Evolutionary conservation across 2,797 vertebrate genomes (phyloP).

Genomic region (Cheirogaleus major): DNA sequence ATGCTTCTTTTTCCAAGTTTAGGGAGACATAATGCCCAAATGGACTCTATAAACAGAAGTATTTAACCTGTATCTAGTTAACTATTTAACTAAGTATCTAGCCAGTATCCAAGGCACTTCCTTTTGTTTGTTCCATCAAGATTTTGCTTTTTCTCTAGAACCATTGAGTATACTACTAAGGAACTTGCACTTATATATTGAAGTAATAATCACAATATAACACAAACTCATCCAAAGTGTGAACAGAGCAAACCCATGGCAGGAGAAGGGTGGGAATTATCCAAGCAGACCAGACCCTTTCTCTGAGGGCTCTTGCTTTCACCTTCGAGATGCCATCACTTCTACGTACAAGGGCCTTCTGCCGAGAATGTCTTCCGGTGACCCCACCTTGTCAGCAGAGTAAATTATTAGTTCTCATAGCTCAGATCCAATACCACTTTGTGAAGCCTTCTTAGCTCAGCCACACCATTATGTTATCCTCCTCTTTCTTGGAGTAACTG

Average conservation of each 20-base stretch:
- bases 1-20: neutral
- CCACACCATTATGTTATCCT: neutral
- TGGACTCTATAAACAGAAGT: neutral
- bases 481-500: neutral
- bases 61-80: neutral
- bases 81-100: neutral
- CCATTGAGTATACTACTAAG: neutral
- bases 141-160: conserved; percentile 20
- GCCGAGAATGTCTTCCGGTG: neutral
- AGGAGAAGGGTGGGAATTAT: neutral
- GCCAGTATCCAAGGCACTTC: neutral
- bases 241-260: neutral
- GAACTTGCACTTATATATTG: neutral
- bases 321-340: neutral
- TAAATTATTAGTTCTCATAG: neutral
- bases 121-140: neutral
- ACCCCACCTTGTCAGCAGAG: neutral
- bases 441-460: neutral
- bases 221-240: neutral
- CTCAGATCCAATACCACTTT: neutral
- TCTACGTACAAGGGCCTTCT: neutral
- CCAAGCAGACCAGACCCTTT: neutral
- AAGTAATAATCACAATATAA: neutral
- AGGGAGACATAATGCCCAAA: neutral
- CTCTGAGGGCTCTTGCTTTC: neutral